Evolutionary conservation across 2,113 vertebrate species (phyloP).

Genomic region (Drymodes brunneopygia): DNA sequence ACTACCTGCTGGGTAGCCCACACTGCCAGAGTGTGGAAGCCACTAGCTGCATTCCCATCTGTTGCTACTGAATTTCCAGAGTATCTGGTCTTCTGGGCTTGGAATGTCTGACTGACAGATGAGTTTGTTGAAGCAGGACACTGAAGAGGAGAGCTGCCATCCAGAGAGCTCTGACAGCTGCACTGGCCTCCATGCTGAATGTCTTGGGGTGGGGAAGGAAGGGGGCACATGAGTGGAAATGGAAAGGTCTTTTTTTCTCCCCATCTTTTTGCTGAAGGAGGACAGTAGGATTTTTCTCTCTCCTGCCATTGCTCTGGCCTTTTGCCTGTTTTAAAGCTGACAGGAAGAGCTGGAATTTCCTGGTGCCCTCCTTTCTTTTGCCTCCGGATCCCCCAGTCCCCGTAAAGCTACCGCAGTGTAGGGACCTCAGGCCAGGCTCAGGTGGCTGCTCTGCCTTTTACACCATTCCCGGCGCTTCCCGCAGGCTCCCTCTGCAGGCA

Average conservation of each 20-base stretch:
- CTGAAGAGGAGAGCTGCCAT: not conserved
- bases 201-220: not conserved
- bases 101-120: not conserved
- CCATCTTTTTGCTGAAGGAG: not conserved
- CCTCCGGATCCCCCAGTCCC: not conserved
- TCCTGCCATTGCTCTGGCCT: not conserved
- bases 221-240: not conserved
- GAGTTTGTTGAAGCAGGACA: not conserved
- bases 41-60: not conserved
- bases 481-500: not conserved
- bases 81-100: not conserved
- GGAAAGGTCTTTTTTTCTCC: not conserved
- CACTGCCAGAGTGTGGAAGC: not conserved
- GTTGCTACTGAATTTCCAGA: not conserved
- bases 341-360: not conserved
- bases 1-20: not conserved
- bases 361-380: not conserved
- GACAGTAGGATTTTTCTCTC: not conserved
- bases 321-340: not conserved
- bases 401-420: not conserved
- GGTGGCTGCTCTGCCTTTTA: conserved; percentile 23
- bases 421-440: not conserved
- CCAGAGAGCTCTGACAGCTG: not conserved
- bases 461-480: not conserved
- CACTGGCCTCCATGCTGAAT: not conserved